phyloP scores from a whole-genome alignment of 2,113 vertebrate species.

The Pituophis catenifer region DNA sequence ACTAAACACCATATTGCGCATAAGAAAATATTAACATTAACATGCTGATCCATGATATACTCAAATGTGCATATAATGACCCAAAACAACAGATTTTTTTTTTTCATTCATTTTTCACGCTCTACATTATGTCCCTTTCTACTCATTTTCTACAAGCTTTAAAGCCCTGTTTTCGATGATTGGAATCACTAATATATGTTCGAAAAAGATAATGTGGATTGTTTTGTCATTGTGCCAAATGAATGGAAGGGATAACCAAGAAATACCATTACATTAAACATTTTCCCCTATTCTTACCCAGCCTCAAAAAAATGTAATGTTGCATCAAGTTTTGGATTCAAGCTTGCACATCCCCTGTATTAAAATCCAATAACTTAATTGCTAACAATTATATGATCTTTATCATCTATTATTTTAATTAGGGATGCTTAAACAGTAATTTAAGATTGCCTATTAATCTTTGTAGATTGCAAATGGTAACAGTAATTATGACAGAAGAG shows the following conservation, averaged over 20 bases:
- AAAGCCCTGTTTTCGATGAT: conserved; percentile 13
- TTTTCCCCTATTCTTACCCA: neutral
- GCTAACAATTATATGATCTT: conserved; percentile 36
- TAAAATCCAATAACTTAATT: conserved; percentile 31
- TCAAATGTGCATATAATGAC: conserved; percentile 17
- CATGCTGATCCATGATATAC: neutral
- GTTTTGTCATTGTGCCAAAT: conserved; percentile 12
- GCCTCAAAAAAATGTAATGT: neutral
- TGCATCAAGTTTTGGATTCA: neutral
- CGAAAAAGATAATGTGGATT: neutral
- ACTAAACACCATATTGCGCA: neutral
- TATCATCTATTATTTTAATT: conserved; percentile 42
- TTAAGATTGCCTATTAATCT: conserved; percentile 32
- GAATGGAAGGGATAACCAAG: conserved; percentile 5
- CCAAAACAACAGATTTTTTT: conserved; percentile 16
- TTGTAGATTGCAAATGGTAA: conserved; percentile 15
- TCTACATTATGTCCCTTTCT: neutral
- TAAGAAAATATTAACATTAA: conserved; percentile 7
- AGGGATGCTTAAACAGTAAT: conserved; percentile 22
- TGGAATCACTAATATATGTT: neutral
- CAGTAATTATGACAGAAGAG: neutral
- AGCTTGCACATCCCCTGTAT: neutral
- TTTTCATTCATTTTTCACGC: neutral
- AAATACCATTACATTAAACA: neutral
- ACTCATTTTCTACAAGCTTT: neutral